These are phyloP conservation scores for Portevinia maculata DNA, from an alignment of 2,888 invertebrate genomes.

Conservation along the genomic window DNA sequence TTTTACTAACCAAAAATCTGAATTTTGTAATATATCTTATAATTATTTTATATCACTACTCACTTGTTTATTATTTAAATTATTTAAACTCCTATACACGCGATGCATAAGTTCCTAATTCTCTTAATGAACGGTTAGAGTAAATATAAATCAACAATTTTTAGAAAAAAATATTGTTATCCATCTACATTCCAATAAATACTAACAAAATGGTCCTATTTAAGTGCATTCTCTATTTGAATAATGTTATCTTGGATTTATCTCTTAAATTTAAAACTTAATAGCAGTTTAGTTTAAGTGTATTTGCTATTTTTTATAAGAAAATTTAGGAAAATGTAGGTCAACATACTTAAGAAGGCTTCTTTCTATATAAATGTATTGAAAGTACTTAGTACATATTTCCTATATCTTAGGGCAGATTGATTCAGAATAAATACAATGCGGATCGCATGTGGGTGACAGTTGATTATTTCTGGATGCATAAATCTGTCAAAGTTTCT, in stretches of 20 bases:
- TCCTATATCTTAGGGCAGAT: too few relatives aligned
- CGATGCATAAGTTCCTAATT: conserved; percentile 34
- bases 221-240: conserved; percentile 47
- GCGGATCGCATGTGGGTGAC: too few relatives aligned
- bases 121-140: conserved; percentile 8
- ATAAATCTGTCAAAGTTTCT: too few relatives aligned
- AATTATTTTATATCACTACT: conserved; percentile 66
- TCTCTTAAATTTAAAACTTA: conserved; percentile 23
- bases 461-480: too few relatives aligned
- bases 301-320: background rate
- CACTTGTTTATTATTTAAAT: conserved; percentile 38
- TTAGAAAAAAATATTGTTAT: conserved; percentile 50
- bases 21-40: conserved; percentile 20
- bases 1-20: conserved; percentile 1
- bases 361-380: too few relatives aligned
- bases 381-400: too few relatives aligned
- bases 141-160: conserved; percentile 58
- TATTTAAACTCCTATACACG: conserved; percentile 46
- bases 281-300: conserved; percentile 26
- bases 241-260: conserved; percentile 10
- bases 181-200: conserved; percentile 17
- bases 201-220: conserved; percentile 60
- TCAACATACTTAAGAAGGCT: too few relatives aligned
- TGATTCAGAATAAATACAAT: too few relatives aligned
- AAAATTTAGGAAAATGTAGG: background rate